Base-by-base conservation (phyloP, 2,888 invertebrate genomes). In the Rhamphomyia laevipes region DNA sequence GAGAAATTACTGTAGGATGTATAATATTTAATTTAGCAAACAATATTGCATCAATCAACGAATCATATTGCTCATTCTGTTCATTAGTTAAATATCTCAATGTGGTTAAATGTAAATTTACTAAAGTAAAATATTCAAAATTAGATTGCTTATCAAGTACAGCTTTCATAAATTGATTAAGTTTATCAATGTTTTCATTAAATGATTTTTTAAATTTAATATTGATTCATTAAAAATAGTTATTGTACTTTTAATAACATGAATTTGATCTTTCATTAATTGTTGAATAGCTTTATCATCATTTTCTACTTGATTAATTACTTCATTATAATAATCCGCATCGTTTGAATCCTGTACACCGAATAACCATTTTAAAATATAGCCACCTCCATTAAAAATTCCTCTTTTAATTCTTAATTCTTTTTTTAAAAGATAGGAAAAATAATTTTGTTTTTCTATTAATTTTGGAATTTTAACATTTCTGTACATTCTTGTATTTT, bases 191-290 rank as follows among this genome's bases (percentile, higher is more conserved):
- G 37, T 54, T 57, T 47, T 48, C 45, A 40, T 57, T 56, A 16
- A 58, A 48, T 31, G 55, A 38, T 43, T 44, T 21, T 53, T 40
- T 17, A 57, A 49, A 31, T 49, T 51, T 9, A 21, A 45, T 15
- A 56, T 49, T 3, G 55, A 51, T 46, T 51, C 45, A 37, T 57
- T 55, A 31, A 55, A 57, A 23, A 52, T 57, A 9, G 50, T 43
- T 4, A 57, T 55, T 5, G 56, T 52, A 4, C 50, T 41, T 35
- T 48, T 45, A 3, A 57, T 43, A 12, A 56, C 49, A 40, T 55
- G 54, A 15, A 53, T 47, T 50, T 58, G 56, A 37, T 55, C 46
- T 47, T 57, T 53, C 43, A 57, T 42, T 48, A 57, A 31, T 18
- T 49, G 43, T 16, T 38, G 27, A 12, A 50, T 37, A 38, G 53